phyloP scores from a whole-genome alignment of 2,888 invertebrate genomes.

The Troglohyphantes excavatus region DNA sequence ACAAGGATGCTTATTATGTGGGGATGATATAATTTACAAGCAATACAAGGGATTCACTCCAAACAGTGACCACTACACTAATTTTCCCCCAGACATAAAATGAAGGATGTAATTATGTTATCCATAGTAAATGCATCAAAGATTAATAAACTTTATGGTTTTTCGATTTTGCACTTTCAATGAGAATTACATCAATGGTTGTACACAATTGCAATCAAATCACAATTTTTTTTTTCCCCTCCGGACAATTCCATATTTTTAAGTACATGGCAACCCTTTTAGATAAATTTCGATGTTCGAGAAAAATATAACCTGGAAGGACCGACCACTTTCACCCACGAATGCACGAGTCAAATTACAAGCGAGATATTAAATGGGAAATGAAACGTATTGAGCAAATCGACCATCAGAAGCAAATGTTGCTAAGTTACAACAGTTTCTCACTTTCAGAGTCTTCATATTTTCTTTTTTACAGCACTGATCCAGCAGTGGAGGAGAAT shows the following conservation, averaged over 20 bases:
- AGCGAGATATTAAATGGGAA: constrained; percentile 8
- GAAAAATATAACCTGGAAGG: neutral
- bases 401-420: constrained; percentile 54
- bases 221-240: neutral
- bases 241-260: neutral
- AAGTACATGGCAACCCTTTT: neutral
- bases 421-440: constrained; percentile 70
- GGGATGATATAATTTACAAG: too few species aligned
- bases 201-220: neutral
- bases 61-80: too few species aligned
- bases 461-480: constrained; percentile 57
- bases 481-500: constrained; percentile 76
- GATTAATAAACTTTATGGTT: too few species aligned
- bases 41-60: too few species aligned
- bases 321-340: neutral
- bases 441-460: constrained; percentile 58
- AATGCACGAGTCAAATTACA: neutral
- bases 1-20: too few species aligned
- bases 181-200: too few species aligned
- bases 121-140: too few species aligned
- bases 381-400: constrained; percentile 58
- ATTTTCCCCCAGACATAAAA: too few species aligned
- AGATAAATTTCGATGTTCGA: neutral
- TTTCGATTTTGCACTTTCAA: too few species aligned
- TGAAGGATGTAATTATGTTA: too few species aligned